Evolutionary conservation across 2,113 vertebrate species (phyloP).

Genomic region (Pangasianodon hypophthalmus): DNA sequence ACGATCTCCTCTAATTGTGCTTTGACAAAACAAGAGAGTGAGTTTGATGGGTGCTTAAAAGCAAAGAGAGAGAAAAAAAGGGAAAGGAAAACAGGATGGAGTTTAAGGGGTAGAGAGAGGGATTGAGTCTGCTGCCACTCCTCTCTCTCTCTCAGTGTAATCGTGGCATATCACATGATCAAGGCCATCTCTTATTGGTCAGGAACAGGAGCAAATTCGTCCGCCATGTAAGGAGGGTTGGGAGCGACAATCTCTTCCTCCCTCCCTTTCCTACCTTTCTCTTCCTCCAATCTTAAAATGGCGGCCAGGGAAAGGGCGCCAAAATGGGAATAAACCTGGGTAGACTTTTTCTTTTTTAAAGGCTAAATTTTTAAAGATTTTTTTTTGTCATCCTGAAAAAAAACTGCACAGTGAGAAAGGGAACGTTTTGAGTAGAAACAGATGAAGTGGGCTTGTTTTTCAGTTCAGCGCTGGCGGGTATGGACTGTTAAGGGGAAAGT

Average conservation of each 20-base stretch:
- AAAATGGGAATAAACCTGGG: constrained; percentile 65
- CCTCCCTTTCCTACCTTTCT: constrained; percentile 55
- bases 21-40: constrained; percentile 38
- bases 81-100: constrained; percentile 51
- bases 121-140: constrained; percentile 74
- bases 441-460: constrained; percentile 83
- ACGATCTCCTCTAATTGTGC: constrained; percentile 40
- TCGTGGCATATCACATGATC: constrained; percentile 87
- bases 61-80: constrained; percentile 52
- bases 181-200: constrained; percentile 79
- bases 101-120: constrained; percentile 57
- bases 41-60: constrained; percentile 37
- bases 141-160: constrained; percentile 64
- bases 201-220: constrained; percentile 75
- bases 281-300: constrained; percentile 84
- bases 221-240: constrained; percentile 89
- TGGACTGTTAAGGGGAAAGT: constrained; percentile 78
- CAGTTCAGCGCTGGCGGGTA: constrained; percentile 77
- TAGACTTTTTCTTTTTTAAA: constrained; percentile 53
- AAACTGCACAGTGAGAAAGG: constrained; percentile 9
- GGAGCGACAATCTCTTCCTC: constrained; percentile 74
- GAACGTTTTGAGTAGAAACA: constrained; percentile 85
- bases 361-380: constrained; percentile 32
- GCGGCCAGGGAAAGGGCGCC: constrained; percentile 73
- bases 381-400: constrained; percentile 26